Evolutionary conservation across 64 coral and sea anemone genomes (phyloP), one percentile per base, ranked within the genome.

Genomic region (Orbicella faveolata): DNA sequence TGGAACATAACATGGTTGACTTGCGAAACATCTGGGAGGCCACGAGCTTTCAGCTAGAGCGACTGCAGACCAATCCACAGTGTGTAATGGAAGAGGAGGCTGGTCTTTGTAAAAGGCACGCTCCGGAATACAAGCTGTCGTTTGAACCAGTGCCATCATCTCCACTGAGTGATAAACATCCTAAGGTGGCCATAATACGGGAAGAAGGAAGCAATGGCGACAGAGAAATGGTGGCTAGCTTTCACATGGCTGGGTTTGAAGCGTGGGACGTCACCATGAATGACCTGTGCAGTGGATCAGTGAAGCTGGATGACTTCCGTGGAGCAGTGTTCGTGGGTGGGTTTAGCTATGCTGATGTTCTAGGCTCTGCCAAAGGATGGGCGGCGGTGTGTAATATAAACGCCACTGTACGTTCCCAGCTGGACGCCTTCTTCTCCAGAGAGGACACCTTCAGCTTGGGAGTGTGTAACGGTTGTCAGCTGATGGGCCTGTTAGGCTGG

Each of bases 151-250:
- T 61, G 17, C 41, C 75, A 57, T 6, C 54, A 70, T 25, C 63
- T 48, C 61, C 83, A 69, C 37, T 55, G 34, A 67, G 19, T 53
- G 61, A 21, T 54, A 15, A 52, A n/a, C 79, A 18, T 36, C 93
- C 96, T 13, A 95, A 95, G 91, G 88, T 98, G 19, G 96, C 96
- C 35, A 94, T 98, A 36, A 90, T 98, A 55, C 81, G 96, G 44
- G 96, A 98, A 80, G 96, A 98, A 77, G 96, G 96, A 17, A 98
- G 96, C 68, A 98, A 98, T 76, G 96, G 96, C 36, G 96, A 98
- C 66, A 88, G 96, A 36, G 96, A 98, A 75, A 98, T 98, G 96
- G 94, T 92, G 48, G 88, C 96, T 20, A 95, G 90, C 86, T 81
- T 98, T 63, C 83, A 84, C 81, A 94, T 95, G 94, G 93, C 91